These are phyloP conservation scores for Panagrolaimus sp. DNA, from an alignment of 1,140 invertebrate genomes.

Conservation along the genomic window DNA sequence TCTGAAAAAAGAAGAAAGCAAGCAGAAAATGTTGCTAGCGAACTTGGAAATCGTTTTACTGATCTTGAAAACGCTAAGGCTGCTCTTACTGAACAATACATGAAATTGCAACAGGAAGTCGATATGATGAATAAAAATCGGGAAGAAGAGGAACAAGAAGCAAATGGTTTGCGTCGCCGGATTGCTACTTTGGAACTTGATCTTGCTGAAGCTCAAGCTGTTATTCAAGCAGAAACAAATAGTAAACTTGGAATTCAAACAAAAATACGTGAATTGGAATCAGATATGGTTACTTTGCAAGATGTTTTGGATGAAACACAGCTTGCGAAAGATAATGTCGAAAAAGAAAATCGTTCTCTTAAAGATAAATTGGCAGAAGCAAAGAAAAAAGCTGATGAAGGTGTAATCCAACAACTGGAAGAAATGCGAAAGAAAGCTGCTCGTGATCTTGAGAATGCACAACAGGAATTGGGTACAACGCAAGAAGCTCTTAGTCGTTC, in stretches of 20 bases:
- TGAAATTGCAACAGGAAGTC: constrained; percentile 63
- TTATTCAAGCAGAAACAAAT: constrained; percentile 79
- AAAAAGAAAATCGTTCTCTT: constrained; percentile 73
- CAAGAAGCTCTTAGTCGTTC: constrained; percentile 82
- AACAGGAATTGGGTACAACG: constrained; percentile 80
- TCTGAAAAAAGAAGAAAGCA: constrained; percentile 86
- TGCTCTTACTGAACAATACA: constrained; percentile 62
- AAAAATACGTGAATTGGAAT: constrained; percentile 77
- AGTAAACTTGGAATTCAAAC: constrained; percentile 83
- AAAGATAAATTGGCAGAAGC: constrained; percentile 70
- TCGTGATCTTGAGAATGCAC: constrained; percentile 78
- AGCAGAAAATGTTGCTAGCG: constrained; percentile 72
- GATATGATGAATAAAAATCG: constrained; percentile 69
- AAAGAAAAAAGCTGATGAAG: constrained; percentile 88
- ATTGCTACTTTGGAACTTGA: constrained; percentile 70
- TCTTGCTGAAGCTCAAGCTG: constrained; percentile 71
- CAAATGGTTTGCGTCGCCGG: constrained; percentile 51
- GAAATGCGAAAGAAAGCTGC: constrained; percentile 80
- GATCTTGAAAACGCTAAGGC: constrained; percentile 62
- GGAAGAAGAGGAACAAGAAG: constrained; percentile 57
- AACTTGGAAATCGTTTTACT: constrained; percentile 61
- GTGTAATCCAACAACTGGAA: constrained; percentile 74
- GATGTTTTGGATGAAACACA: constrained; percentile 94
- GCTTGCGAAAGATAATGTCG: constrained; percentile 75
- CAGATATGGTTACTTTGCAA: constrained; percentile 75